Conservation (phyloP, 2,113 vertebrate species). For the Macquaria australasica region DNA sequence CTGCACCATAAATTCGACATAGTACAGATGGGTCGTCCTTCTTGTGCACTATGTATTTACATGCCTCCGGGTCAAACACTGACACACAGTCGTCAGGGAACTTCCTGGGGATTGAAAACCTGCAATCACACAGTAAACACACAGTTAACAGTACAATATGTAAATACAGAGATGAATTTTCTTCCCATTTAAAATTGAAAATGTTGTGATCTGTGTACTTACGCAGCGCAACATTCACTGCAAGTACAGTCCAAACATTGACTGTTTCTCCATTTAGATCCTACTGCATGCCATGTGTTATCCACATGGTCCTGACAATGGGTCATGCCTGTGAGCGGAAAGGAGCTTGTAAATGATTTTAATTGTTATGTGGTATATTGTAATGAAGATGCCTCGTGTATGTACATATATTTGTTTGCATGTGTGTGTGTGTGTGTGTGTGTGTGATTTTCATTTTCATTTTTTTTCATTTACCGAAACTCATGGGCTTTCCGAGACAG, state of each 20-base stretch:
- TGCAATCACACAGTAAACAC: constrained; percentile 19
- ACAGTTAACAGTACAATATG: not conserved
- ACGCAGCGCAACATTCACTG: constrained; percentile 25
- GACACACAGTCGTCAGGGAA: not conserved
- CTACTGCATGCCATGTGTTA: constrained; percentile 53
- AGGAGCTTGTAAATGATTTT: not conserved
- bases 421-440: not conserved
- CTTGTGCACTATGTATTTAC: too few relatives aligned
- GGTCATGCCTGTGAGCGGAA: constrained; percentile 1
- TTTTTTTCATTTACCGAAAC: constrained; percentile 32
- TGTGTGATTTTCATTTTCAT: not conserved
- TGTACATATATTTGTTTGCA: not conserved
- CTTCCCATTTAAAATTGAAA: not conserved
- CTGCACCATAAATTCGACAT: too few relatives aligned
- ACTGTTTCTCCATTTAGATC: constrained; percentile 72
- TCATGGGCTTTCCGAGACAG: fast-evolving
- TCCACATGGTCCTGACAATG: constrained; percentile 63
- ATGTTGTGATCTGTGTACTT: constrained; percentile 20
- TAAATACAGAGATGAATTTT: not conserved
- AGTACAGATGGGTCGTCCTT: too few relatives aligned
- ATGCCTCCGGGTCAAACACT: not conserved
- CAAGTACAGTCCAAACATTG: constrained; percentile 60
- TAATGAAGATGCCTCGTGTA: not conserved
- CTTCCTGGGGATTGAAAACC: not conserved
- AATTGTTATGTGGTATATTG: not conserved